phyloP scores from a whole-genome alignment of 1,140 invertebrate genomes.

The Parapsyche elsis region DNA sequence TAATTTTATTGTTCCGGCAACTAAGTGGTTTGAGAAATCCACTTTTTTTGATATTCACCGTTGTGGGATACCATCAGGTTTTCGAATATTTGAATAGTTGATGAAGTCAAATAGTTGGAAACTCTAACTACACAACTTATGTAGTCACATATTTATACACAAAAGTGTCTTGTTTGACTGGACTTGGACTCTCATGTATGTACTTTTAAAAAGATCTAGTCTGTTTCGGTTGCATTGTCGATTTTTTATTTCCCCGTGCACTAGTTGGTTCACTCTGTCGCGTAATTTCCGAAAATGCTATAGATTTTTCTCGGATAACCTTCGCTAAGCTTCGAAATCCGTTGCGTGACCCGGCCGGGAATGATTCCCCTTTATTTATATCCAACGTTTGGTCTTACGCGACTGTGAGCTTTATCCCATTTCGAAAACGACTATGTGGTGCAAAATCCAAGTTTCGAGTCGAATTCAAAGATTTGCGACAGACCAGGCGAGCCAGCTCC shows the following conservation, averaged over 20 bases:
- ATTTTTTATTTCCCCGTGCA: not conserved
- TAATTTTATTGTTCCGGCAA: too few relatives aligned
- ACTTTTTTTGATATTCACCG: too few relatives aligned
- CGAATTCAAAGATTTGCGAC: not conserved
- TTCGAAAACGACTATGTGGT: slow-evolving; percentile 7
- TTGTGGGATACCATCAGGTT: too few relatives aligned
- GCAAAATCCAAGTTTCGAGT: slow-evolving; percentile 10
- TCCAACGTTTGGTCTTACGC: slow-evolving; percentile 20
- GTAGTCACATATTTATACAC: too few relatives aligned
- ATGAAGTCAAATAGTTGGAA: too few relatives aligned
- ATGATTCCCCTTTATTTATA: slow-evolving; percentile 41
- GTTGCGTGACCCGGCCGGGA: slow-evolving; percentile 12
- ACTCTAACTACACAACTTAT: too few relatives aligned
- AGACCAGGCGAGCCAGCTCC: not conserved
- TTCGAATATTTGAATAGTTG: too few relatives aligned
- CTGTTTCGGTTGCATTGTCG: too few relatives aligned
- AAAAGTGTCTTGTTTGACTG: too few relatives aligned
- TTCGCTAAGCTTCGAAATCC: slow-evolving; percentile 40
- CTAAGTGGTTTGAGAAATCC: too few relatives aligned
- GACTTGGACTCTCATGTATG: too few relatives aligned
- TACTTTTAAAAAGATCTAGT: too few relatives aligned
- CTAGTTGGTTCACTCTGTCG: not conserved
- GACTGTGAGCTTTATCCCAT: slow-evolving; percentile 22
- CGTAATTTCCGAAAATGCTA: slow-evolving; percentile 3
- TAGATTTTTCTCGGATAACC: slow-evolving; percentile 37